Percentiles rank a stretch among this genome's conserved stretches.
Evolutionary conservation across 2,797 vertebrate genomes (phyloP).

Genomic region (Serranus cabrilla): DNA sequence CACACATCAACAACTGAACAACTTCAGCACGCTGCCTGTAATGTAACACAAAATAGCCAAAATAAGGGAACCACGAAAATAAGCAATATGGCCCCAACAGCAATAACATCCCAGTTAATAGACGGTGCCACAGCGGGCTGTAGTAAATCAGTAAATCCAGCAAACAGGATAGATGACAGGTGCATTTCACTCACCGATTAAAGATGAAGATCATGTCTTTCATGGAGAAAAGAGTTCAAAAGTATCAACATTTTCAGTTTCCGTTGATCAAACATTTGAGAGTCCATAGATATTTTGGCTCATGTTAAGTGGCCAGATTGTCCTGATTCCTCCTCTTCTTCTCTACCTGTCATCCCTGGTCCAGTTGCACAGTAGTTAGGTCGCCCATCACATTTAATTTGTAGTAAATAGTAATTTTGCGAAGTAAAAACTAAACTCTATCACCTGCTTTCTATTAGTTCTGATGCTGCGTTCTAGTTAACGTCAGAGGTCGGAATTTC

Average conservation of each 20-base stretch:
- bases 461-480: no score
- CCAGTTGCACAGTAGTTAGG: background rate
- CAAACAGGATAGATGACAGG: background rate
- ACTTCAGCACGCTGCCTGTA: constrained; percentile 18
- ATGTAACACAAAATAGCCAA: constrained; percentile 11
- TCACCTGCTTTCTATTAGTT: background rate
- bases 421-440: background rate
- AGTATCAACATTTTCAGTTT: background rate
- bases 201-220: background rate
- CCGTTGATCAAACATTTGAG: background rate
- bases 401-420: background rate
- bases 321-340: no score
- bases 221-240: background rate
- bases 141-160: background rate
- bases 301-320: background rate
- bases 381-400: background rate
- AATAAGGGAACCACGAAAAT: constrained; percentile 16
- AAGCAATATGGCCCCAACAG: constrained; percentile 6
- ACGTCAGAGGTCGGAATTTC: no score
- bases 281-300: background rate
- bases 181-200: constrained; percentile 1
- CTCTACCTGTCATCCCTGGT: background rate
- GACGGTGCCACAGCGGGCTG: background rate
- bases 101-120: constrained; percentile 10
- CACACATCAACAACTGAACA: background rate